Evolutionary conservation across 2,797 vertebrate species (phyloP).

Genomic region (Halcyon chelicuti): DNA sequence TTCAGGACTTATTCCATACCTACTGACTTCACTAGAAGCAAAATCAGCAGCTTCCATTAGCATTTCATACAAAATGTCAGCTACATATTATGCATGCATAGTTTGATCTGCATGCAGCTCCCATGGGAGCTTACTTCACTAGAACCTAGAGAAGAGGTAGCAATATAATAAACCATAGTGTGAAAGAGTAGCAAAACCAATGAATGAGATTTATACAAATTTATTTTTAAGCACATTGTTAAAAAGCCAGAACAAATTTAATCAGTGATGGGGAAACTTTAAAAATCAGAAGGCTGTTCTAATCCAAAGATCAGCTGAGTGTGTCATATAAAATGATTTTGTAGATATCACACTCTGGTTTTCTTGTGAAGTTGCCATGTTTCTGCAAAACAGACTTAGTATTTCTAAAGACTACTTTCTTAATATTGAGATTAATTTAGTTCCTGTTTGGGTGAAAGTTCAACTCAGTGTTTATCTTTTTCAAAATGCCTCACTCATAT

Average conservation of each 20-base stretch:
- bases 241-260: background rate
- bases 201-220: background rate
- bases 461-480: constrained; percentile 28
- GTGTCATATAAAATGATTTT: background rate
- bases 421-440: background rate
- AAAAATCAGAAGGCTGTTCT: background rate
- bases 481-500: constrained; percentile 24
- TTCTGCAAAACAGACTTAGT: background rate
- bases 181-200: background rate
- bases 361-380: background rate
- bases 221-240: background rate
- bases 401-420: constrained; percentile 6
- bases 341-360: background rate
- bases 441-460: constrained; percentile 20
- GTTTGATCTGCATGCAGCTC: background rate
- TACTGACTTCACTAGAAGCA: background rate
- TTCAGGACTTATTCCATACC: background rate
- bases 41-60: background rate
- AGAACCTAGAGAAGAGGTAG: background rate
- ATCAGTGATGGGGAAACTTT: background rate
- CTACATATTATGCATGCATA: background rate
- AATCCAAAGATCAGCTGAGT: background rate
- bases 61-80: background rate
- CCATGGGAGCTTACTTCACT: background rate
- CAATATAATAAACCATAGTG: background rate